These are phyloP conservation scores for Pempheris klunzingeri DNA, from an alignment of 2,797 vertebrate genomes.

Conservation along the genomic window DNA sequence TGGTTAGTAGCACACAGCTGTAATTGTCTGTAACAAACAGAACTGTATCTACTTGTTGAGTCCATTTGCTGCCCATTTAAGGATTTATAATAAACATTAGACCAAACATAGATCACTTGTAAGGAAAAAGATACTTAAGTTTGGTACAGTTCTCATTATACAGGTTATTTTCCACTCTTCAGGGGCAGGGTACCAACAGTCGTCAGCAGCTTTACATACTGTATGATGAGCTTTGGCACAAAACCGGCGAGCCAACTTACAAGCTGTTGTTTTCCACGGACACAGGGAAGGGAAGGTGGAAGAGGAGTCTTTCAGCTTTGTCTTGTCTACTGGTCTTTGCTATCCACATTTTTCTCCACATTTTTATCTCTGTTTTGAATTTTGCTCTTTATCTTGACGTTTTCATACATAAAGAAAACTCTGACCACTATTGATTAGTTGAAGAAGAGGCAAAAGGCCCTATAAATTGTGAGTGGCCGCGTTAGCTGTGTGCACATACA, in stretches of 20 bases:
- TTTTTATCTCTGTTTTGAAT: conserved; percentile 9
- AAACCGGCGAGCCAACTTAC: conserved; percentile 32
- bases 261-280: conserved; percentile 45
- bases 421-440: background rate
- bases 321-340: background rate
- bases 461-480: background rate
- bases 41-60: background rate
- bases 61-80: background rate
- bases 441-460: background rate
- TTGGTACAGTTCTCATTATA: background rate
- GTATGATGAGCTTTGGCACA: conserved; percentile 30
- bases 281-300: conserved; percentile 5
- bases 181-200: conserved; percentile 2
- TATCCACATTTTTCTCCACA: conserved; percentile 1
- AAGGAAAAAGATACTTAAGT: conserved; percentile 6
- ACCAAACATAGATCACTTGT: too few relatives aligned
- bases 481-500: background rate
- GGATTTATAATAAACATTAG: conserved; percentile 4
- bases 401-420: background rate
- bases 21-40: background rate
- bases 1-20: background rate
- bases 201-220: conserved; percentile 23
- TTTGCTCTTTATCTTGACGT: background rate
- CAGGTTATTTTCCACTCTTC: conserved; percentile 6
- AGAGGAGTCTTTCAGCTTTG: background rate